Conservation (phyloP, 2,797 vertebrate species). For the Buphagus erythrorhynchus region DNA sequence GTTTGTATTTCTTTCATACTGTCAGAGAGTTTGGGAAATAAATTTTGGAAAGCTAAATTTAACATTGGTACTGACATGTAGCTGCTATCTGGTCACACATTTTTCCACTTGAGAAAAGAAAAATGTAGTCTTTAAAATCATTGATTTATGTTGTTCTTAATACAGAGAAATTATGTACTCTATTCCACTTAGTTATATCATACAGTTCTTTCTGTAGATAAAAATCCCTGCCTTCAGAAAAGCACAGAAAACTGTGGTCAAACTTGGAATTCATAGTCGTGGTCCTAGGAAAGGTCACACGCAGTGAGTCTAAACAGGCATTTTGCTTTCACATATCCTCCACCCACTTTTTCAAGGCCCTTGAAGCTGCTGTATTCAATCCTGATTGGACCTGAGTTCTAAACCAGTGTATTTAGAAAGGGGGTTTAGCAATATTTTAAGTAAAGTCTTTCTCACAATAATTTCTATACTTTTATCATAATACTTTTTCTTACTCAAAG, state of each 20-base stretch:
- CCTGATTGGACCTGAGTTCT: neutral
- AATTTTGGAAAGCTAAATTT: conserved; percentile 7
- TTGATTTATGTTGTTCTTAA: neutral
- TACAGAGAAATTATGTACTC: neutral
- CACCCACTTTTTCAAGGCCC: neutral
- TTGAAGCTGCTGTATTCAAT: neutral
- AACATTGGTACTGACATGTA: neutral
- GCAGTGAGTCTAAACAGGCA: neutral
- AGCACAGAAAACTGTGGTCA: neutral
- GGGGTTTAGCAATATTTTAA: neutral
- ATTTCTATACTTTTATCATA: neutral
- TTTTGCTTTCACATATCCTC: neutral
- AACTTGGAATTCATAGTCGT: neutral
- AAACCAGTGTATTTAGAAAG: neutral
- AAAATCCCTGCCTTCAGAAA: neutral
- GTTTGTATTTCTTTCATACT: neutral
- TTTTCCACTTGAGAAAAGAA: neutral
- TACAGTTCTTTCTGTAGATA: neutral
- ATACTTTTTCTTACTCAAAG: neutral
- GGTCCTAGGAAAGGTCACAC: neutral
- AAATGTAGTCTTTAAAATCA: neutral
- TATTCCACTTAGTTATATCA: neutral
- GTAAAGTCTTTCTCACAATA: neutral
- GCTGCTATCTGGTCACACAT: neutral
- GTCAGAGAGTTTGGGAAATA: neutral